Evolutionary conservation across 2,797 vertebrate species (phyloP).

Genomic region (Hyperoplus lanceolatus): DNA sequence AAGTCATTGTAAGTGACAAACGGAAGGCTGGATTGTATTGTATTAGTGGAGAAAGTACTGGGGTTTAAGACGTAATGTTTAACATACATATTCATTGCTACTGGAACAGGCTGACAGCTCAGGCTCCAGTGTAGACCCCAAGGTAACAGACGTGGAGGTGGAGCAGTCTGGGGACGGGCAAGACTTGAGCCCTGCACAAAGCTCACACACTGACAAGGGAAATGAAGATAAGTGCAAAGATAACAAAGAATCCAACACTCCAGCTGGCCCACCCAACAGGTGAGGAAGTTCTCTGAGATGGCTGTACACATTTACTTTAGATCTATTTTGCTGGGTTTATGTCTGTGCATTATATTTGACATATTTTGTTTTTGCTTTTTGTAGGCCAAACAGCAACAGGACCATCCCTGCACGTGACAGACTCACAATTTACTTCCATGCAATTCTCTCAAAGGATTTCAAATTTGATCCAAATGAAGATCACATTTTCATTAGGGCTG

Average conservation of each 20-base stretch:
- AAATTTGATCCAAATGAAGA: conserved; percentile 71
- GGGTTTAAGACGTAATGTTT: background rate
- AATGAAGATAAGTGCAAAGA: background rate
- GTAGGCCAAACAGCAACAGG: conserved; percentile 57
- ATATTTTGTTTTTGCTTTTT: conserved; percentile 20
- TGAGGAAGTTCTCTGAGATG: conserved; percentile 15
- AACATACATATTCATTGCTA: background rate
- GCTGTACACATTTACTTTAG: background rate
- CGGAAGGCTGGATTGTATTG: fast-evolving
- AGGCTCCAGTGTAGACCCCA: conserved; percentile 67
- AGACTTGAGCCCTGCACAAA: background rate
- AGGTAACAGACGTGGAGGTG: background rate
- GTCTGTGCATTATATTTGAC: background rate
- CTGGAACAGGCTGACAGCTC: conserved; percentile 29
- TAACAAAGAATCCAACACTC: background rate
- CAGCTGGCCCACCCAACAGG: conserved; percentile 57
- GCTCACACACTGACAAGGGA: conserved; percentile 8
- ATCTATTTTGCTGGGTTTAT: background rate
- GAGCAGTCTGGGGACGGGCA: conserved; percentile 45
- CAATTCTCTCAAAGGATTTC: conserved; percentile 91
- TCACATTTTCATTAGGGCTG: conserved; percentile 81
- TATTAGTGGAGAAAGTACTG: background rate
- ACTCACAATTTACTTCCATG: conserved; percentile 92
- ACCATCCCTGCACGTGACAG: conserved; percentile 59
- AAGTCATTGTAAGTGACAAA: background rate